Evolutionary conservation across 92 coral and sea anemone species (phyloP), one percentile per base, ranked within the genome.

Genomic region (Micromussa lordhowensis): DNA sequence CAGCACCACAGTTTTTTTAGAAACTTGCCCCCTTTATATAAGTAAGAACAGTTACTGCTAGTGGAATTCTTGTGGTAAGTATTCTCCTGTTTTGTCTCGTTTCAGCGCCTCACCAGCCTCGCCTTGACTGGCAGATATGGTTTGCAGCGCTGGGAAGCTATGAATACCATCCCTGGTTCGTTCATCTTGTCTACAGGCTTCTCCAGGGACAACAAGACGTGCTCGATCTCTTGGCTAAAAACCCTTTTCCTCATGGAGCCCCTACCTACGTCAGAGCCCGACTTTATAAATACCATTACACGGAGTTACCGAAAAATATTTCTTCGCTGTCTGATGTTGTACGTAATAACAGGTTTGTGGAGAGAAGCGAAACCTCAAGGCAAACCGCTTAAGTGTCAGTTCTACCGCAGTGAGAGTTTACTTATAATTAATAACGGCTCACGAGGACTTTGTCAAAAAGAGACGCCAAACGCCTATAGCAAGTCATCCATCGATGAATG

Each of bases 71-170:
- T 59, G 22, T 14, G 19, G 61, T 16, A 55, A 55, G 22, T 19
- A 15, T 16, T 15, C 32, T 26, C 57, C 7, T 64, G 17, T 16
- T 59, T 40, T 77, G 66, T 59, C 48, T 15, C 26, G 13, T 75
- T 89, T 53, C 91, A 97, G 99, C 98, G 4, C 98, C 99, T 44
- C 99, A 97, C 77, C 99, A 97, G 81, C 99, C 99, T 51, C 96
- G 99, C 54, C 92, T 97, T 44, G 99, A 97, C 89, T 97, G 99
- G 99, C 99, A 97, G 88, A 94, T 97, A 94, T 97, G 99, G 99
- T 97, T 97, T 82, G 99, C 99, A 6, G 99, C 99, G 0, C 94
- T 97, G 7, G 98, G 96, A 30, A 91, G 96, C 24, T 97, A 97
- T 85, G 93, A 97, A 8, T 96, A 94, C 95, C 96, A 97, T 29